Conservation (phyloP, 2,113 vertebrate genomes). For the Chelonoidis abingdonii region DNA sequence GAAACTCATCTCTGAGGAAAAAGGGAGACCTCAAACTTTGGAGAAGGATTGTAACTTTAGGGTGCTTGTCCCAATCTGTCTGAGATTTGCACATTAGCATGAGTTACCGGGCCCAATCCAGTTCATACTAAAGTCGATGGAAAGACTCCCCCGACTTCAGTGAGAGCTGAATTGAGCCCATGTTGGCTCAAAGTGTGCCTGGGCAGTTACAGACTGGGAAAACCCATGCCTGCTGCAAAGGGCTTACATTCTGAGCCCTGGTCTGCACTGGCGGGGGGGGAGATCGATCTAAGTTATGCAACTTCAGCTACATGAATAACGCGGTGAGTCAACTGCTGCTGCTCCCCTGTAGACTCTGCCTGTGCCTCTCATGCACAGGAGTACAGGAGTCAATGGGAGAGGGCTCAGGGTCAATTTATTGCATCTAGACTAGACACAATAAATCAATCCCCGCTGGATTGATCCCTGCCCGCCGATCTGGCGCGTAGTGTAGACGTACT, state of each 20-base stretch:
- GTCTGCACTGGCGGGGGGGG: rapidly evolving
- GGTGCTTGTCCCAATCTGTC: not conserved
- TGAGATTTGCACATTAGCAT: not conserved
- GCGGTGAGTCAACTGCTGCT: no score
- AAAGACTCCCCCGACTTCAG: not conserved
- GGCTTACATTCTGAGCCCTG: not conserved
- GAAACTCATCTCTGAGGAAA: not conserved
- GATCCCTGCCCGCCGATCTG: no score
- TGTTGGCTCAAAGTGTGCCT: not conserved
- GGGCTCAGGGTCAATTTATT: no score
- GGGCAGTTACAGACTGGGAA: not conserved
- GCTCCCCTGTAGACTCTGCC: no score
- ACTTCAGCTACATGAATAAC: no score
- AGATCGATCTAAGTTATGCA: no score
- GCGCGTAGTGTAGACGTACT: no score
- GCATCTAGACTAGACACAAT: no score
- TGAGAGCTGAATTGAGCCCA: not conserved
- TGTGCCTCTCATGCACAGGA: no score
- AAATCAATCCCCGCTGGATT: no score
- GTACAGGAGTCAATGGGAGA: no score
- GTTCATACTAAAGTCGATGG: rapidly evolving
- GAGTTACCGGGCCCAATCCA: not conserved
- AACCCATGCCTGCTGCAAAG: not conserved
- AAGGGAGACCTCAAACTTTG: not conserved
- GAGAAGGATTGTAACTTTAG: not conserved